Evolutionary conservation across 2,888 invertebrate genomes (phyloP).

Genomic region (Rosalia funebris): DNA sequence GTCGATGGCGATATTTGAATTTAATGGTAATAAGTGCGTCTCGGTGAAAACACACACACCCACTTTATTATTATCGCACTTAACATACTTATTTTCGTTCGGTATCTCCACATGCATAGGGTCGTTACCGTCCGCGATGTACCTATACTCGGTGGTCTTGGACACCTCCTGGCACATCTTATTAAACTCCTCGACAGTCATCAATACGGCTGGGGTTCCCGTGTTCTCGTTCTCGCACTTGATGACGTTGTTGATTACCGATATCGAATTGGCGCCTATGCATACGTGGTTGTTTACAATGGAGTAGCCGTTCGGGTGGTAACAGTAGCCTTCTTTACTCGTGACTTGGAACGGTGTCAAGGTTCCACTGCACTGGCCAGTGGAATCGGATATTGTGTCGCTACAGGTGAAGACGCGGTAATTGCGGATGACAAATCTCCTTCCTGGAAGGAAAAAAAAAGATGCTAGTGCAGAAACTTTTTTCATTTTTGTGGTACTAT

Average conservation of each 20-base stretch:
- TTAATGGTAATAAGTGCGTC: no score
- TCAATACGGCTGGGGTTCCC: slow-evolving; percentile 19
- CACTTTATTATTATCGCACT: slow-evolving; percentile 35
- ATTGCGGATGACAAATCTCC: slow-evolving; percentile 35
- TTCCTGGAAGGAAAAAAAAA: slow-evolving; percentile 34
- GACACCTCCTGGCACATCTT: slow-evolving; percentile 33
- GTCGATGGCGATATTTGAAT: no score
- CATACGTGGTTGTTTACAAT: slow-evolving; percentile 39
- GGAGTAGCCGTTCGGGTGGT: slow-evolving; percentile 18
- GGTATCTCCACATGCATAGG: slow-evolving; percentile 36
- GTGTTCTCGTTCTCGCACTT: slow-evolving; percentile 17
- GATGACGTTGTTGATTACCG: slow-evolving; percentile 26
- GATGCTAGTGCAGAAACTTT: no score
- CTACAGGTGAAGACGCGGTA: slow-evolving; percentile 26
- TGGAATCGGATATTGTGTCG: slow-evolving; percentile 17
- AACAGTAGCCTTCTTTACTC: slow-evolving; percentile 35
- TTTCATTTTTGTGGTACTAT: no score
- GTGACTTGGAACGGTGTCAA: slow-evolving; percentile 30
- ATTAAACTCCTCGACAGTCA: slow-evolving; percentile 32
- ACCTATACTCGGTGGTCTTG: slow-evolving; percentile 30
- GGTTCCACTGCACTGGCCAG: slow-evolving; percentile 34
- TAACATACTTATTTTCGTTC: slow-evolving; percentile 37
- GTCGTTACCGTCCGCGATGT: slow-evolving; percentile 36
- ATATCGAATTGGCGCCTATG: slow-evolving; percentile 16
- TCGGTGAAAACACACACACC: slow-evolving; percentile 28